phyloP scores from a whole-genome alignment of 2,888 invertebrate species.

The Melanchra persicariae region DNA sequence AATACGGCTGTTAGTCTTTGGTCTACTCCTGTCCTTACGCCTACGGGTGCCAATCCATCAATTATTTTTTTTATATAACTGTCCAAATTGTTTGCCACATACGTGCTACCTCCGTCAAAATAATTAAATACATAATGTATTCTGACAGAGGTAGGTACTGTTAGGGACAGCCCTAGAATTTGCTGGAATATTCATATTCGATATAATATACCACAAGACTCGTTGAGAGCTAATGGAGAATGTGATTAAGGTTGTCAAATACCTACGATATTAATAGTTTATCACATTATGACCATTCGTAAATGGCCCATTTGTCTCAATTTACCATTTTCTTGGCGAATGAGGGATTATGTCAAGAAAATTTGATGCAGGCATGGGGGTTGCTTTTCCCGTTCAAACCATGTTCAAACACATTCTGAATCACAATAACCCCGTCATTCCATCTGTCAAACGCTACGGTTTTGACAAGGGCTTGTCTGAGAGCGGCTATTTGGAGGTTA shows the following conservation, averaged over 20 bases:
- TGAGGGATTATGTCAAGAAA: conserved; percentile 3
- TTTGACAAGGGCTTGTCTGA: conserved; percentile 18
- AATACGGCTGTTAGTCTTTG: too few species aligned
- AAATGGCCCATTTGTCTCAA: neutral
- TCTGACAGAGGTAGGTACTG: conserved; percentile 17
- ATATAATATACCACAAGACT: conserved; percentile 39
- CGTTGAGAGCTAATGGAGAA: conserved; percentile 44
- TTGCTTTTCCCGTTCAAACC: neutral
- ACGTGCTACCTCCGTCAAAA: conserved; percentile 42
- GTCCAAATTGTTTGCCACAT: conserved; percentile 26
- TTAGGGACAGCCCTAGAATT: conserved; percentile 30
- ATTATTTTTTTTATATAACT: conserved; percentile 22
- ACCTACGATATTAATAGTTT: neutral
- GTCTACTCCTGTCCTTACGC: neutral
- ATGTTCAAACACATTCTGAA: neutral
- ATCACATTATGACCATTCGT: neutral
- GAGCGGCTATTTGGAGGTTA: neutral
- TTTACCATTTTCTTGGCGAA: conserved; percentile 7
- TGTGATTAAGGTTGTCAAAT: conserved; percentile 47
- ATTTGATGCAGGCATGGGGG: too few species aligned
- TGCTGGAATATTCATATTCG: conserved; percentile 46
- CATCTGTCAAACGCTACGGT: conserved; percentile 10
- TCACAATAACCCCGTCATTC: conserved; percentile 8
- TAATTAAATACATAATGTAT: conserved; percentile 36
- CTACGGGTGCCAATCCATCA: neutral